phyloP scores from a whole-genome alignment of 2,888 invertebrate genomes.

The Lydus trimaculatus region DNA sequence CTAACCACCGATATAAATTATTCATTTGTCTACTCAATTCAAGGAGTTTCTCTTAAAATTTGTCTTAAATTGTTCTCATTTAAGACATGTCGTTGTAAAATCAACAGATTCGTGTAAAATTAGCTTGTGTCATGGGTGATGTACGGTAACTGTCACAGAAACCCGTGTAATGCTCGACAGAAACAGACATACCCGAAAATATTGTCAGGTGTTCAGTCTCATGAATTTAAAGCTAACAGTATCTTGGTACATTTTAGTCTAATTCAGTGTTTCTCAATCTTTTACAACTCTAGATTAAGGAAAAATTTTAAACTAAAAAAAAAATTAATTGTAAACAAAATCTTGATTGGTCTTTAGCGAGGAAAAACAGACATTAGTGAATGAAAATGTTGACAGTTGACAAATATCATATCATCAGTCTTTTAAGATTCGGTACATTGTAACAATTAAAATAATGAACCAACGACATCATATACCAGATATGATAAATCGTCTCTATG shows the following conservation, averaged over 20 bases:
- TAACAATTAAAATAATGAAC: slow-evolving; percentile 52
- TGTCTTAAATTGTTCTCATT: slow-evolving; percentile 11
- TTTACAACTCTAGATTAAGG: not conserved
- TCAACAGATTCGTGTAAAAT: slow-evolving; percentile 30
- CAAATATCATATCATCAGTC: slow-evolving; percentile 47
- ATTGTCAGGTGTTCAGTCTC: slow-evolving; percentile 27
- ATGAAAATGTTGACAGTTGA: slow-evolving; percentile 43
- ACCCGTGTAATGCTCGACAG: slow-evolving; percentile 30
- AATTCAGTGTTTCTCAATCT: slow-evolving; percentile 2
- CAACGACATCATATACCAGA: slow-evolving; percentile 42
- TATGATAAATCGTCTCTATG: slow-evolving; percentile 42
- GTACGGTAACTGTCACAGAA: slow-evolving; percentile 26
- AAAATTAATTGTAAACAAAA: not conserved
- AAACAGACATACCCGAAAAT: slow-evolving; percentile 26
- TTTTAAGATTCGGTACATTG: slow-evolving; percentile 44
- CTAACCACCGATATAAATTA: slow-evolving; percentile 47
- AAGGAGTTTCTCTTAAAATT: slow-evolving; percentile 15
- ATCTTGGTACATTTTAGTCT: not conserved
- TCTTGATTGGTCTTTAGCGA: slow-evolving; percentile 22
- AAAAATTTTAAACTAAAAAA: not conserved
- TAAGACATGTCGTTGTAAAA: slow-evolving; percentile 13
- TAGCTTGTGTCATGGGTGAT: slow-evolving; percentile 27
- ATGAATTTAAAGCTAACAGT: not conserved
- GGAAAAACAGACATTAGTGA: slow-evolving; percentile 32
- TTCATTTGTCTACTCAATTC: slow-evolving; percentile 31